Conservation (phyloP, 2,113 vertebrate species). For the Craseonycteris thonglongyai region DNA sequence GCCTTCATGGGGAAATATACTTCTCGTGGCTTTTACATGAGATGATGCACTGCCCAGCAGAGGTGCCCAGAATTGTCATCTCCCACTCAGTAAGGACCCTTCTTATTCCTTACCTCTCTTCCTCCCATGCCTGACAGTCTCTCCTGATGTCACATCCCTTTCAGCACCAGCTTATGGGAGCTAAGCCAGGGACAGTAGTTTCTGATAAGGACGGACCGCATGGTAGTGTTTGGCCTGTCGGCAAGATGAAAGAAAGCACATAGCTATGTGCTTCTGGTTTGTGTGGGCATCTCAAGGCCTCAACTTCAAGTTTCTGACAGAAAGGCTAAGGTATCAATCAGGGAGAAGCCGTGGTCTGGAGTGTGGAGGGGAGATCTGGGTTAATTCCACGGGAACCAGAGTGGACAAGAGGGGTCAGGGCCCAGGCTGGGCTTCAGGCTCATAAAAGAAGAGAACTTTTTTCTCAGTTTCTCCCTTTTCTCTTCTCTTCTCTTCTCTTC, state of each 20-base stretch:
- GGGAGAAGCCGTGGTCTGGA: neutral
- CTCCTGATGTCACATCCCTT: neutral
- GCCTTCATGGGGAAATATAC: neutral
- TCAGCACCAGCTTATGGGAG: too few species aligned
- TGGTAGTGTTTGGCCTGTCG: rapidly evolving
- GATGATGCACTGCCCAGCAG: neutral
- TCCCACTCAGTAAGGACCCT: neutral
- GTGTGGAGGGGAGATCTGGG: neutral
- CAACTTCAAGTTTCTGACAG: neutral
- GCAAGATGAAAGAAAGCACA: too few species aligned
- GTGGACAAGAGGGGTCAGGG: neutral
- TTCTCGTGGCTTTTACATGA: neutral
- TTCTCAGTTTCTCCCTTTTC: too few species aligned
- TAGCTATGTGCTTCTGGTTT: neutral
- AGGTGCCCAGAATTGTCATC: neutral
- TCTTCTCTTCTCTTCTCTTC: too few species aligned
- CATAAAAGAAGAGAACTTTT: neutral
- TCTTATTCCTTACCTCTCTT: neutral
- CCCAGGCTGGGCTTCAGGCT: rapidly evolving
- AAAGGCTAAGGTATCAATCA: neutral
- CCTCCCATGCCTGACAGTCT: neutral
- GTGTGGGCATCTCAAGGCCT: rapidly evolving
- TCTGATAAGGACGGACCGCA: neutral
- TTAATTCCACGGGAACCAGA: neutral
- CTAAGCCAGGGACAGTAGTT: neutral